These are phyloP conservation scores for Achlya flavicornis DNA, from an alignment of 2,888 invertebrate species.

Conservation along the genomic window DNA sequence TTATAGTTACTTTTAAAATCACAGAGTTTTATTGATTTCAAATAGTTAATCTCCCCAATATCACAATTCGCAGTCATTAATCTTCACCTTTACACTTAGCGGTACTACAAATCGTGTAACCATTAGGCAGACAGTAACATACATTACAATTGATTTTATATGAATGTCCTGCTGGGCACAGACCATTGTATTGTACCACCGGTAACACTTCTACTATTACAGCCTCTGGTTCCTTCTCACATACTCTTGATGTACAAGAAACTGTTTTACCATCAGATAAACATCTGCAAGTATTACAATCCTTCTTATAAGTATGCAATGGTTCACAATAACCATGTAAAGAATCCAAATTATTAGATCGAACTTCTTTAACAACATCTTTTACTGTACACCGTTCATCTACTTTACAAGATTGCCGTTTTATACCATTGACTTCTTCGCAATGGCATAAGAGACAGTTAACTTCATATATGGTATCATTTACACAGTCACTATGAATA, in stretches of 20 bases:
- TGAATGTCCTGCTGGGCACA: conserved; percentile 56
- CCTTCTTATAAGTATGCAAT: conserved; percentile 49
- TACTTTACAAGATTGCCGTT: conserved; percentile 48
- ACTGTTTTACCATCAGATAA: conserved; percentile 56
- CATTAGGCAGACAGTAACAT: conserved; percentile 65
- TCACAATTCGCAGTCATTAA: not conserved
- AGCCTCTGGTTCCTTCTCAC: conserved; percentile 28
- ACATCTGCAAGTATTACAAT: conserved; percentile 66
- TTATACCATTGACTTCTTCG: conserved; percentile 29
- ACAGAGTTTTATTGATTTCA: conserved; percentile 24
- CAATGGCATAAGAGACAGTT: conserved; percentile 65
- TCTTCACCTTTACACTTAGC: conserved; percentile 40
- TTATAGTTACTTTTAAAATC: conserved; percentile 18
- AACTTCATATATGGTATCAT: conserved; percentile 47
- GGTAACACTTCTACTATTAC: conserved; percentile 59
- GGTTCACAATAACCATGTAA: conserved; percentile 68
- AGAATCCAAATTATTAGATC: conserved; percentile 27
- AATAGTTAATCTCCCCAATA: not conserved
- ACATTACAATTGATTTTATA: conserved; percentile 67
- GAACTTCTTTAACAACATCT: conserved; percentile 5
- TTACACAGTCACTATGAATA: conserved; percentile 46
- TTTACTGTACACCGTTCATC: conserved; percentile 34
- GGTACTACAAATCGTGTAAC: conserved; percentile 68
- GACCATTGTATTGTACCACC: conserved; percentile 40
- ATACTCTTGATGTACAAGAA: conserved; percentile 52